Conservation (phyloP, 2,888 invertebrate genomes). For the Eulithis testata region DNA sequence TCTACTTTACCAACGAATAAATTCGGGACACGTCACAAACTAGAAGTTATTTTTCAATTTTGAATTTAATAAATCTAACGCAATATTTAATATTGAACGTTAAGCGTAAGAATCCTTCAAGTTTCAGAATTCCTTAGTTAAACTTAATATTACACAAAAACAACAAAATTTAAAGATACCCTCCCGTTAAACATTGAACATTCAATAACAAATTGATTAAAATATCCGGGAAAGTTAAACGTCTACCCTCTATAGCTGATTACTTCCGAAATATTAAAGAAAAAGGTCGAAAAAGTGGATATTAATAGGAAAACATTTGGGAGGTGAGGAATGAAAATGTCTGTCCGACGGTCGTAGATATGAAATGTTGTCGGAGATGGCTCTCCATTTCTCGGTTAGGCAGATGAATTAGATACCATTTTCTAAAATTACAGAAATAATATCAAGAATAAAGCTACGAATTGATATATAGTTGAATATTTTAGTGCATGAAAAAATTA, state of each 20-base stretch:
- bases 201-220: slow-evolving; percentile 33
- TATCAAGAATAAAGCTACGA: no score
- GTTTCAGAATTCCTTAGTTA: background rate
- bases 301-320: slow-evolving; percentile 32
- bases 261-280: slow-evolving; percentile 29
- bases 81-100: background rate
- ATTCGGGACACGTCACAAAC: no score
- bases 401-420: slow-evolving; percentile 9
- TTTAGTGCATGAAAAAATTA: no score
- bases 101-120: slow-evolving; percentile 1
- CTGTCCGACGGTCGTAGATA: slow-evolving; percentile 46
- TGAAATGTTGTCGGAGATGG: slow-evolving; percentile 46
- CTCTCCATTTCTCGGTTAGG: slow-evolving; percentile 13
- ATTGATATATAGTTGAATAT: no score
- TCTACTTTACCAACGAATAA: no score
- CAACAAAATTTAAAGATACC: slow-evolving; percentile 4
- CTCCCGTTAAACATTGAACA: slow-evolving; percentile 22
- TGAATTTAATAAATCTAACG: background rate
- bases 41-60: background rate
- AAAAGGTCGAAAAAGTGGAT: slow-evolving; percentile 29
- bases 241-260: slow-evolving; percentile 25
- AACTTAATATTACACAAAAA: slow-evolving; percentile 3
- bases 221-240: slow-evolving; percentile 25
- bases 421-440: background rate
- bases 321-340: slow-evolving; percentile 15